Conservation (phyloP, 2,113 vertebrate species). For the Macaca mulatta region DNA sequence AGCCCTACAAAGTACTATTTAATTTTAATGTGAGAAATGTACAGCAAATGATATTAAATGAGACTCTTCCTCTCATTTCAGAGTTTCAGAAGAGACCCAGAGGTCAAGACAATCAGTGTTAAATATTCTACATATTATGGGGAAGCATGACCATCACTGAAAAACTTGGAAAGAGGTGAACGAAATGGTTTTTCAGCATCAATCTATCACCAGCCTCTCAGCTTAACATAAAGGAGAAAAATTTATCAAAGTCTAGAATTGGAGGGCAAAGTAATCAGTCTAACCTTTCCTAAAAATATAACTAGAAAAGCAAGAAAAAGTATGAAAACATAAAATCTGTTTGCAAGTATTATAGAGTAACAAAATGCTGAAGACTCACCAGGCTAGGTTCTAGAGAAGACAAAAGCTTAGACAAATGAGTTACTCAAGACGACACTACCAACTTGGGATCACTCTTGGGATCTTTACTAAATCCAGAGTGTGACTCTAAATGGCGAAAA, state of each 20-base stretch:
- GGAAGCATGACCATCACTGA: background rate
- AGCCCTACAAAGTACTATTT: background rate
- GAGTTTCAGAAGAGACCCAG: background rate
- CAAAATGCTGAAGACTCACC: background rate
- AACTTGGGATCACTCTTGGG: background rate
- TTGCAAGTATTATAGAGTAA: background rate
- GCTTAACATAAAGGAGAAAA: background rate
- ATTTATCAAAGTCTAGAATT: background rate
- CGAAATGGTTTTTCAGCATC: background rate
- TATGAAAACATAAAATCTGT: background rate
- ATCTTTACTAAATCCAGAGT: background rate
- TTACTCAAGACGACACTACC: background rate
- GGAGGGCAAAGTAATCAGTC: background rate
- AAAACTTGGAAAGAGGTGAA: background rate
- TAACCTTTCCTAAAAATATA: background rate
- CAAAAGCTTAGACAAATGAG: background rate
- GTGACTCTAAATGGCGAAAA: background rate
- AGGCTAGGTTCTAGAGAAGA: background rate
- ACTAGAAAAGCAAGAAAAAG: background rate
- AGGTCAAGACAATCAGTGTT: background rate
- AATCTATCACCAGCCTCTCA: background rate
- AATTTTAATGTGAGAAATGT: conserved; percentile 32
- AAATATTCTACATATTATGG: background rate
- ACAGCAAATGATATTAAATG: background rate
- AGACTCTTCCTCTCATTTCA: background rate